Evolutionary conservation across 2,797 vertebrate species (phyloP), one percentile per base, ranked within the genome.

Genomic region (Parauchenoglanis punctatus): DNA sequence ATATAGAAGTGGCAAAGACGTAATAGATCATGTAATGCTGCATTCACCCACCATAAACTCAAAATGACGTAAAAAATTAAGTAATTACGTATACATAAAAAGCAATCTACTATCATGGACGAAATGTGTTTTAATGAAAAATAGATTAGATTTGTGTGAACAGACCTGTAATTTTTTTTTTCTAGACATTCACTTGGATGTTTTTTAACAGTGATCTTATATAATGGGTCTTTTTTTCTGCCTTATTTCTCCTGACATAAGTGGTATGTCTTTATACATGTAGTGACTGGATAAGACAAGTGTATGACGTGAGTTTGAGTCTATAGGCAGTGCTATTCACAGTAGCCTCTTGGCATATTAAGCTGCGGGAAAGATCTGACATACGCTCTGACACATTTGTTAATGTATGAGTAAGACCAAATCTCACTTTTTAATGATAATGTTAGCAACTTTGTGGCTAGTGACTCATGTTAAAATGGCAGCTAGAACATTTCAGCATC

Each of bases 351-450:
- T 4, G 25, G 1, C 58, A 63, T n/a, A 23, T 76, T 23, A 78
- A 56, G 12, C 44, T 75, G n/a, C n/a, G 15, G 13, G 17, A 77
- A 15, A 56, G 52, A 77, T 56, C 52, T 1, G 49, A 31, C 75
- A 31, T 18, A 31, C 7, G 52, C 28, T 58, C 70, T 70, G 35
- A 63, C 67, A 56, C 59, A 20, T 70, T 17, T 40, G 15, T 25
- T 81, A 61, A 46, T 23, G 59, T 15, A 44, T 28, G 28, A 54
- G 20, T 46, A 40, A 81, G 77, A 56, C 44, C 25, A 44, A 49
- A 23, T 58, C 72, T 87, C 17, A 52, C 65, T 83, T 87, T 68
- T 77, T 77, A 84, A 84, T 58, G 61, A 87, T 58, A 78, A 82
- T 31, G 54, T 70, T 40, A 58, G 10, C 77, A 58, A 35, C 77